Evolutionary conservation across 2,797 vertebrate species (phyloP).

Genomic region (Morelia viridis): DNA sequence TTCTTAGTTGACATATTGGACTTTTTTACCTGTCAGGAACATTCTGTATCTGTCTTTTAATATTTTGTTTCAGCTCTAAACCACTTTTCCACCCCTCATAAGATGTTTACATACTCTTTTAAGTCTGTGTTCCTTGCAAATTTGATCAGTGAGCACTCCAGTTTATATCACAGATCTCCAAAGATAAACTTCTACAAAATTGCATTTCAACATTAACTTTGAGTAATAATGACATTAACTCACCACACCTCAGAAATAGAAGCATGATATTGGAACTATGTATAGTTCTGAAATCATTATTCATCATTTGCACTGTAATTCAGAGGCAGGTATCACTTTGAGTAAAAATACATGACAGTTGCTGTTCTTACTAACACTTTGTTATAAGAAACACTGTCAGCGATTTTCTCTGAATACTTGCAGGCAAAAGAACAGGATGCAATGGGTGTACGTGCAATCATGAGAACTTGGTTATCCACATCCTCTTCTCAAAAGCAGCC

Average conservation of each 20-base stretch:
- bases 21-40: not conserved
- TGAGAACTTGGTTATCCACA: not conserved
- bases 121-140: not conserved
- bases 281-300: not conserved
- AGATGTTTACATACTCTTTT: not conserved
- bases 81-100: not conserved
- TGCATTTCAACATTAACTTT: not conserved
- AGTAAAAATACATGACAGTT: not conserved
- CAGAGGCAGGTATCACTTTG: not conserved
- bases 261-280: not conserved
- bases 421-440: not conserved
- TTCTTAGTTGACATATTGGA: not conserved
- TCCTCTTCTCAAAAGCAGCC: not conserved
- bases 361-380: not conserved
- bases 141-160: not conserved
- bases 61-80: not conserved
- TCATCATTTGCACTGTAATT: not conserved
- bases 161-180: not conserved
- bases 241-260: not conserved
- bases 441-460: not conserved
- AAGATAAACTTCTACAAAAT: not conserved
- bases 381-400: not conserved
- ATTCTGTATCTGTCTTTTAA: not conserved
- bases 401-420: not conserved
- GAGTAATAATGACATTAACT: not conserved